Evolutionary conservation across 2,888 invertebrate species (phyloP).

Genomic region (Clivina fossor): DNA sequence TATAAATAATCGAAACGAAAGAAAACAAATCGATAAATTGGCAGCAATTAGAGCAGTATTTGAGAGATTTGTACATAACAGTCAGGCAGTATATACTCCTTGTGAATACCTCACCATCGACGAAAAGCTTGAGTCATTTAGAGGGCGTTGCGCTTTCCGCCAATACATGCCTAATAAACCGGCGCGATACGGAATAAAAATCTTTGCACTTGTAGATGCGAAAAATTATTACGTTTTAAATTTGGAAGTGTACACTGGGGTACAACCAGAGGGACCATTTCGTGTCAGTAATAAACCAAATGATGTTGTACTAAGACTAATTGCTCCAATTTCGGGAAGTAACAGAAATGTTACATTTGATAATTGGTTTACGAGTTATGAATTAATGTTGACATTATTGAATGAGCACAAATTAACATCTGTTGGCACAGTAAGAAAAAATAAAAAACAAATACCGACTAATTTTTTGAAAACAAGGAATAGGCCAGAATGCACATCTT

Average conservation of each 20-base stretch:
- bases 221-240: background rate
- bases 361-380: no score
- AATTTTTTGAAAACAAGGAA: no score
- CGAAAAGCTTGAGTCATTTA: conserved; percentile 2
- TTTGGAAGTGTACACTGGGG: conserved; percentile 2
- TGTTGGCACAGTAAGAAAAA: no score
- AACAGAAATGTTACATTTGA: no score
- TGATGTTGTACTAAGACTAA: no score
- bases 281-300: no score
- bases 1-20: background rate
- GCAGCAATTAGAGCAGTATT: background rate
- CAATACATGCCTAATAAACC: conserved; percentile 5
- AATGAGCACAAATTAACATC: no score
- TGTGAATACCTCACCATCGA: background rate
- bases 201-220: conserved; percentile 1
- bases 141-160: background rate
- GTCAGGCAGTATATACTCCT: background rate
- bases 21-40: background rate
- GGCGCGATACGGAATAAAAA: conserved; percentile 2
- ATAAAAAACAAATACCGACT: no score
- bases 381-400: no score
- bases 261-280: no score
- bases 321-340: no score
- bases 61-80: background rate
- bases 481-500: no score